A percentile compares a stretch with the other conserved stretches of the same genome.
Conservation (phyloP, 2,797 vertebrate genomes). For the Euphonia xanthogaster region DNA sequence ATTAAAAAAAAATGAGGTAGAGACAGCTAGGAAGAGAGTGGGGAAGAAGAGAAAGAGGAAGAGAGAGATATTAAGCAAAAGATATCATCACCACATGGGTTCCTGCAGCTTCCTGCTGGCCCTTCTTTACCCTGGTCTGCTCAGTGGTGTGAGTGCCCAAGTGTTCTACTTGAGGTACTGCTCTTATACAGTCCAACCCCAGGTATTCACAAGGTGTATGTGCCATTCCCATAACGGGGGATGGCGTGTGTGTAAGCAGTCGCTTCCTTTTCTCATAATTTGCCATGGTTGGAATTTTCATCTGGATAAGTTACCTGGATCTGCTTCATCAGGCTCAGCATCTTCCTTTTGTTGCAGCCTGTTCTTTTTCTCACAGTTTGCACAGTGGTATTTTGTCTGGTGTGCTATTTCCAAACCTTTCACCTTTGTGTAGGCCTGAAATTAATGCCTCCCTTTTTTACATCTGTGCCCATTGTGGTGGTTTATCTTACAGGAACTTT, state of each 20-base stretch:
- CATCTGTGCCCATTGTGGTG: background rate
- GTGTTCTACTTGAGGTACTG: no score
- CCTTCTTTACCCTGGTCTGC: background rate
- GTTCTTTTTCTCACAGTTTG: background rate
- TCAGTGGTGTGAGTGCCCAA: background rate
- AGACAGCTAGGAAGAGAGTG: background rate
- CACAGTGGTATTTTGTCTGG: background rate
- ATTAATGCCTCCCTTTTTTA: background rate
- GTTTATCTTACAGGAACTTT: background rate
- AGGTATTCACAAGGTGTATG: rapidly evolving
- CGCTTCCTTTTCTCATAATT: background rate
- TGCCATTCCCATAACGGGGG: background rate
- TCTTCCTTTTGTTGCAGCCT: rapidly evolving
- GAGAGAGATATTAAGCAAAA: background rate
- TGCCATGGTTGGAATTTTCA: background rate
- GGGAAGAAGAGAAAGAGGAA: background rate
- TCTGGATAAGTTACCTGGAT: background rate
- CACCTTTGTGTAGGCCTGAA: background rate
- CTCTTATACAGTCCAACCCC: rapidly evolving
- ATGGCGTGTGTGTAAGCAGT: background rate
- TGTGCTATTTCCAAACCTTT: background rate
- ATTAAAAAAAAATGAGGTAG: background rate
- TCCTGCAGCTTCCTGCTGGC: background rate
- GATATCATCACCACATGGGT: no score
- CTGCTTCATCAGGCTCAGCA: background rate